A percentile compares a stretch with the other conserved stretches of the same genome.
These are phyloP conservation scores for Cryptocheilus praepositus DNA, from an alignment of 2,888 invertebrate species.

Conservation along the genomic window DNA sequence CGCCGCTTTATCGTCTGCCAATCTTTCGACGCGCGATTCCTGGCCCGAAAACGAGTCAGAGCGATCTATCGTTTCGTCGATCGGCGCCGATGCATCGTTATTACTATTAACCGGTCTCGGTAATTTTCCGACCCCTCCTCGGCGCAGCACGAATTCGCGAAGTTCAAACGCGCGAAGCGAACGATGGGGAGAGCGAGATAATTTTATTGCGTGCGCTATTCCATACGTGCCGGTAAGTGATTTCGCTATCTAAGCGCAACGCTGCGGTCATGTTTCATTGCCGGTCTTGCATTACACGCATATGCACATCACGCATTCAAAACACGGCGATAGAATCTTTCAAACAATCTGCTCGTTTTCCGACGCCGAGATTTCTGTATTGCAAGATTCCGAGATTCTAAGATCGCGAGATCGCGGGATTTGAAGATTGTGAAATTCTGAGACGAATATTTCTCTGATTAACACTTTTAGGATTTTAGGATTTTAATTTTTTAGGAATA, in stretches of 20 bases:
- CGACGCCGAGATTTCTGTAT: no score
- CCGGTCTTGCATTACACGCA: background rate
- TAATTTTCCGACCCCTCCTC: constrained; percentile 36
- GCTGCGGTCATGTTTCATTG: constrained; percentile 32
- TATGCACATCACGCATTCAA: constrained; percentile 18
- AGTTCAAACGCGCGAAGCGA: no score
- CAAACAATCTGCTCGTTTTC: no score
- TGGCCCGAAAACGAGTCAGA: background rate
- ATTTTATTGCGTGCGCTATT: constrained; percentile 52
- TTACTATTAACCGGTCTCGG: constrained; percentile 39
- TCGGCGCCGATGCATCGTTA: constrained; percentile 50
- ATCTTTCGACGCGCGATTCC: constrained; percentile 18
- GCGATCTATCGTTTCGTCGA: constrained; percentile 37
- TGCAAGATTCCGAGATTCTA: no score
- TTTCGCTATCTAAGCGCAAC: constrained; percentile 49
- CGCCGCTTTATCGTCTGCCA: constrained; percentile 8
- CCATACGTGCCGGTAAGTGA: constrained; percentile 36
- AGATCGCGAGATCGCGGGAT: no score
- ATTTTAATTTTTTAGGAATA: no score
- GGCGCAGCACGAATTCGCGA: constrained; percentile 5
- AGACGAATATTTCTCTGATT: no score
- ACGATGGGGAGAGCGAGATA: constrained; percentile 26
- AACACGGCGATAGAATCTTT: no score
- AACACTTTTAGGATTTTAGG: no score
- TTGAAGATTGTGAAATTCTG: no score